A percentile compares a stretch with the other conserved stretches of the same genome.
These are phyloP conservation scores for Cotesia congregata DNA, from an alignment of 2,888 invertebrate genomes.

Conservation along the genomic window DNA sequence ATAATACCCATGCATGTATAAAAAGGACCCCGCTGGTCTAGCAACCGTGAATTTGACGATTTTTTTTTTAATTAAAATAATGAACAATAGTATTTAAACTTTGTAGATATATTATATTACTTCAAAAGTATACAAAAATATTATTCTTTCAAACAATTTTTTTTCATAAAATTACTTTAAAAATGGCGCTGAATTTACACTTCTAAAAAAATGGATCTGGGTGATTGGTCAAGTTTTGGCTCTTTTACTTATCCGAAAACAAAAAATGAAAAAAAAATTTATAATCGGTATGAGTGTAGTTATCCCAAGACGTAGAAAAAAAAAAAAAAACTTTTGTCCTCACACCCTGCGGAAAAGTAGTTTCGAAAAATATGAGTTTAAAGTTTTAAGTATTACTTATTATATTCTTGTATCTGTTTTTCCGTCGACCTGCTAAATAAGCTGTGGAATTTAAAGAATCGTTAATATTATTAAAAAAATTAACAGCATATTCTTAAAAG, in stretches of 20 bases:
- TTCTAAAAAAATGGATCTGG: not conserved
- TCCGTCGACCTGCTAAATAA: no score
- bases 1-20: no score
- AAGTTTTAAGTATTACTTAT: no score
- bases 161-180: not conserved
- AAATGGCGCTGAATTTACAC: not conserved
- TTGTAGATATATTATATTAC: not conserved
- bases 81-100: not conserved
- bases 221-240: not conserved
- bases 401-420: no score
- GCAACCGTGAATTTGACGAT: not conserved
- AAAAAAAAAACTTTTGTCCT: not conserved
- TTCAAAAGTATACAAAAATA: not conserved
- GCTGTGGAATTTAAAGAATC: no score
- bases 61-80: not conserved
- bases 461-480: no score
- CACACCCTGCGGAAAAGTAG: no score
- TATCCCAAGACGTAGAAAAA: not conserved
- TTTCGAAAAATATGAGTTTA: no score
- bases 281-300: not conserved
- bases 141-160: not conserved
- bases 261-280: not conserved
- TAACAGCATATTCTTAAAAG: no score
- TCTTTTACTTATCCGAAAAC: not conserved
- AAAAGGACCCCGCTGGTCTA: not conserved